Evolutionary conservation across 1,140 invertebrate genomes (phyloP), one percentile per base, ranked within the genome.

Genomic region (Nautilus pompilius): DNA sequence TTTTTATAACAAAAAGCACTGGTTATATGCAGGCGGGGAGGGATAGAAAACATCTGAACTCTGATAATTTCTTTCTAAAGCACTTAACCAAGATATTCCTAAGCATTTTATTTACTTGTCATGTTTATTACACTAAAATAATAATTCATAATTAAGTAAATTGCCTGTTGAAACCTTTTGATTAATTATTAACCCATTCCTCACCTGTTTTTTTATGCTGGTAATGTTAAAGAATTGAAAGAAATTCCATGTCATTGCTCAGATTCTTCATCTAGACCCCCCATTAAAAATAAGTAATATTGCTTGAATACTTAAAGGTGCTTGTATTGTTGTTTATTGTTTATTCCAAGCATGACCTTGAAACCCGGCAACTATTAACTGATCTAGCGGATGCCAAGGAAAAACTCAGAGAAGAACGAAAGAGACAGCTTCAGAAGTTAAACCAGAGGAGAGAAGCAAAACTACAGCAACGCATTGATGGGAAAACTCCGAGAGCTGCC

Each of bases 321-420:
- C 3, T 33, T 20, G 15, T 10, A 22, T 45, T 45, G 45, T 24
- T 22, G 22, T 6, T 30, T 34, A 6, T 58, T 36, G 33, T 34
- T 30, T 59, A 57, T 22, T 66, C 64, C 10, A 63, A 74, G 68
- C 61, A 68, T 22, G 75, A 76, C 20, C 60, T 72, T 1, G 77
- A 79, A 54, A 74, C 74, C 0, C 70, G 69, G 32, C 68, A 78
- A 48, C 63, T 80, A 8, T 60, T 80, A 15, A 62, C 69, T 46
- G 67, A 68, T 6, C 62, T 78, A 20, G 69, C 71, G 2, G 73
- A 78, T 34, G 67, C 65, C n/a, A 68, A 78, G 58, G 66, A 73
- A 53, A 69, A 71, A 41, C 56, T 73, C 13, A 63, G 53, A 28
- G 67, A 73, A 8, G 79, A 80, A 46, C 36, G 73, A 8, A 67